Conservation (phyloP, 2,888 invertebrate genomes). For the Mesorhabditis belari region DNA sequence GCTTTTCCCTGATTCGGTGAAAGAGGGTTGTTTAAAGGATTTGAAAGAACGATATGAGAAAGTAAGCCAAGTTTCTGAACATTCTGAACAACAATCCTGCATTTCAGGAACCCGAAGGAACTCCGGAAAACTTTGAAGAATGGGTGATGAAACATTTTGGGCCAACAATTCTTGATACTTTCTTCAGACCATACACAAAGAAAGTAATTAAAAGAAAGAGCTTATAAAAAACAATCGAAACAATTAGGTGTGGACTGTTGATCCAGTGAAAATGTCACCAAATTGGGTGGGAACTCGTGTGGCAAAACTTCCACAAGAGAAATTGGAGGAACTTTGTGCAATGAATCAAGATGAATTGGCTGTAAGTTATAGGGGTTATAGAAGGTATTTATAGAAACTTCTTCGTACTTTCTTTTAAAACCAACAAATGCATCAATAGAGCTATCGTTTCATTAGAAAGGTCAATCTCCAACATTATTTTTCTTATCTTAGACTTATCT, state of each 20-base stretch:
- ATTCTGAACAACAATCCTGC: not conserved
- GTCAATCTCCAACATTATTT: not conserved
- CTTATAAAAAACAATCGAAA: too few species aligned
- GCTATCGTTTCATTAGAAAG: not conserved
- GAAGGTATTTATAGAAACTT: not conserved
- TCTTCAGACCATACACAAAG: conserved; percentile 52
- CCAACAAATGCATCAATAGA: too few species aligned
- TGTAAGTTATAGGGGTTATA: conserved; percentile 12
- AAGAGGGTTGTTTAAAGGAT: conserved; percentile 40
- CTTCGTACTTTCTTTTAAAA: too few species aligned
- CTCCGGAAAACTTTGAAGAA: conserved; percentile 47
- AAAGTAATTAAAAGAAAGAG: conserved; percentile 21
- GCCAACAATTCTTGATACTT: conserved; percentile 44
- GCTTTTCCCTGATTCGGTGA: conserved; percentile 44
- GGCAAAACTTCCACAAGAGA: conserved; percentile 50
- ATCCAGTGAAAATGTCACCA: conserved; percentile 47
- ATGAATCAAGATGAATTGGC: conserved; percentile 44
- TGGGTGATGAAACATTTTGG: conserved; percentile 51
- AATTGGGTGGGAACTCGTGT: conserved; percentile 50
- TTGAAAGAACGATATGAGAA: conserved; percentile 50
- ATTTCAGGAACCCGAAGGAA: conserved; percentile 11
- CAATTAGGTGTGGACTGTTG: conserved; percentile 51
- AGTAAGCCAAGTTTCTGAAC: conserved; percentile 13
- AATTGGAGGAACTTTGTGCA: conserved; percentile 47
- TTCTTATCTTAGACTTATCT: conserved; percentile 1